Base-by-base conservation (phyloP, 92 coral and sea anemone species). In the Parazoanthus darwini region DNA sequence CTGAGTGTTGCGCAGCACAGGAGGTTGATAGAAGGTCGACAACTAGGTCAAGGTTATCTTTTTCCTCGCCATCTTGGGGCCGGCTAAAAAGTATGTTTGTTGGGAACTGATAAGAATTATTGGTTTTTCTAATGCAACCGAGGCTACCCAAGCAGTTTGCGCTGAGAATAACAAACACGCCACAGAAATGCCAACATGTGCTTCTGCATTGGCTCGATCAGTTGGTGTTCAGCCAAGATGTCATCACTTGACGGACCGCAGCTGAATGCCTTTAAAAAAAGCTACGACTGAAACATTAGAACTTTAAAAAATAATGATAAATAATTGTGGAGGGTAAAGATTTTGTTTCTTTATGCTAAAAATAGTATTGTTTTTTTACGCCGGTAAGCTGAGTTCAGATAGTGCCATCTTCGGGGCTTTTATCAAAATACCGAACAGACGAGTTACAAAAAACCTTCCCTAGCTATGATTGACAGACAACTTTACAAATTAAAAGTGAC, bases 61-160 rank as follows among this genome's bases (percentile, higher is more conserved):
- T 11, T 44, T 6, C 15, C 78, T 43, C 77, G 87, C 78, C 87
- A 84, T 84, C 67, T 84, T 71, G 87, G 87, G 77, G 87, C 79
- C 87, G 26, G 33, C 20, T 35, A 54, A 84, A 70, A 82, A 48
- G 37, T 71, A 16, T 51, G 79, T 84, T 84, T 84, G 78, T 26
- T 48, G 42, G 68, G 14, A 20, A 46, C 65, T 70, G 87, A 84
- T 84, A 84, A 84, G 78, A 50, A 4, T 74, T 70, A 33, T 46
- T 71, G 67, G 78, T 84, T 84, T 71, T n/a, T 74, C 56, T 51
- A 29, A 8, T 46, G 78, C 14, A 84, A n/a, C 68, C 71, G 18
- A 29, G 16, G 36, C n/a, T 44, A 26, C 26, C 6, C 56, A 71
- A 36, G 8, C n/a, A 68, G 46, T 70, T 84, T 84, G 23, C 26